Evolutionary conservation across 2,113 vertebrate genomes (phyloP).

Genomic region (Gracilinanus agilis): DNA sequence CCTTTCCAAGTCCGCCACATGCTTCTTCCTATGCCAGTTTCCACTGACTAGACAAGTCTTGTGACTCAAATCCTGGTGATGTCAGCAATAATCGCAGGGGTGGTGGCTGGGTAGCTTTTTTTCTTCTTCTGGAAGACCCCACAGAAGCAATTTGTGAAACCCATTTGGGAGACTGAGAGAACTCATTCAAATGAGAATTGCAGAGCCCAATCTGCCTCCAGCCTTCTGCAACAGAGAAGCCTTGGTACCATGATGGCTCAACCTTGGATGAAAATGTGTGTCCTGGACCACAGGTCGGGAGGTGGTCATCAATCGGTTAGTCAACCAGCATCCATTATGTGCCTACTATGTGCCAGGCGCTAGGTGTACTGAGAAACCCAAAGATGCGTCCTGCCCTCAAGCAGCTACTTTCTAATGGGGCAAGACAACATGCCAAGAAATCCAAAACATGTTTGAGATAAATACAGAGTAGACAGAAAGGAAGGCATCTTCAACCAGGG

Average conservation of each 20-base stretch:
- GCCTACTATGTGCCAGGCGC: background rate
- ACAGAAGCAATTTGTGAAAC: background rate
- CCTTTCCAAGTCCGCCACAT: slow-evolving; percentile 12
- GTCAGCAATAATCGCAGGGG: background rate
- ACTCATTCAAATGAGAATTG: background rate
- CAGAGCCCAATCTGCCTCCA: background rate
- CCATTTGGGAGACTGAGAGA: background rate
- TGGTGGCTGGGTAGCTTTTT: background rate
- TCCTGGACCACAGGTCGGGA: background rate
- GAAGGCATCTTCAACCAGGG: too few species aligned
- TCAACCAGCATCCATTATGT: background rate
- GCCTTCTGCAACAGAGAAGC: background rate
- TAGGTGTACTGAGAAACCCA: background rate
- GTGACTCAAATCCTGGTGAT: background rate
- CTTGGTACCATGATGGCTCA: background rate
- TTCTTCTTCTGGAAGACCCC: background rate
- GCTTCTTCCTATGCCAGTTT: slow-evolving; percentile 27
- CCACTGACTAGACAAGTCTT: slow-evolving; percentile 33
- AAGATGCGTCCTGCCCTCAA: background rate
- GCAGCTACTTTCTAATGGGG: background rate
- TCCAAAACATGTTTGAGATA: too few species aligned
- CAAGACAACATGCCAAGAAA: background rate
- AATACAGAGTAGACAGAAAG: too few species aligned
- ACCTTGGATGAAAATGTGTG: background rate
- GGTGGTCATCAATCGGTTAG: background rate